phyloP scores from a whole-genome alignment of 2,113 vertebrate genomes.

The Rhinoderma darwinii region DNA sequence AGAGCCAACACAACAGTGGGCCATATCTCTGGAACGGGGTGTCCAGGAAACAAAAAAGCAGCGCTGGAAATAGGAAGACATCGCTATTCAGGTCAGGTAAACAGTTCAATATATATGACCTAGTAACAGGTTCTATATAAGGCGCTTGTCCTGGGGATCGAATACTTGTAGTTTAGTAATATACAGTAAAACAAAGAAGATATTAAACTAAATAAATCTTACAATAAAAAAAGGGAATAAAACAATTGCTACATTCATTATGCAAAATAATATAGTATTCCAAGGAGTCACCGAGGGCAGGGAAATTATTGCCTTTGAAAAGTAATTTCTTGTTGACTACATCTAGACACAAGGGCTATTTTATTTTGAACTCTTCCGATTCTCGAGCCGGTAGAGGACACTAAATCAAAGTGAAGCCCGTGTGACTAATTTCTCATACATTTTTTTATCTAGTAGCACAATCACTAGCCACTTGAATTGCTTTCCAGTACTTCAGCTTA shows the following conservation, averaged over 20 bases:
- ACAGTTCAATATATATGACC: too few relatives aligned
- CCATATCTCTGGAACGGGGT: too few relatives aligned
- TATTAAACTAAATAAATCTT: not conserved
- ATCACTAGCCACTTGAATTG: slow-evolving; percentile 53
- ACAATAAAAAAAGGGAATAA: not conserved
- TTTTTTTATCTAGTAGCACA: slow-evolving; percentile 55
- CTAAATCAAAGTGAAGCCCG: slow-evolving; percentile 56
- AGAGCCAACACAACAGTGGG: too few relatives aligned
- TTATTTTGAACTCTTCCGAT: slow-evolving; percentile 52
- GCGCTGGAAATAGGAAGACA: too few relatives aligned
- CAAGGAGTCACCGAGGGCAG: not conserved
- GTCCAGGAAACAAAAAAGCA: too few relatives aligned
- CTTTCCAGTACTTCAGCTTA: slow-evolving; percentile 47
- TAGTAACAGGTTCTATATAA: too few relatives aligned
- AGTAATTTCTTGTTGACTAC: slow-evolving; percentile 50
- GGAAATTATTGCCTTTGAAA: slow-evolving; percentile 27
- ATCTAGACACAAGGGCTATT: slow-evolving; percentile 36
- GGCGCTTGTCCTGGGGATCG: too few relatives aligned
- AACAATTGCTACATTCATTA: slow-evolving; percentile 41
- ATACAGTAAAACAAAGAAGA: not conserved
- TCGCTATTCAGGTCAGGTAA: too few relatives aligned
- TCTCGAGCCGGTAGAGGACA: slow-evolving; percentile 43
- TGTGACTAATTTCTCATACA: slow-evolving; percentile 57
- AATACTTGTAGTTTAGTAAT: too few relatives aligned
- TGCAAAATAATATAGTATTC: not conserved